phyloP scores from a whole-genome alignment of 92 coral and sea anemone species.

The Bergia sp. region DNA sequence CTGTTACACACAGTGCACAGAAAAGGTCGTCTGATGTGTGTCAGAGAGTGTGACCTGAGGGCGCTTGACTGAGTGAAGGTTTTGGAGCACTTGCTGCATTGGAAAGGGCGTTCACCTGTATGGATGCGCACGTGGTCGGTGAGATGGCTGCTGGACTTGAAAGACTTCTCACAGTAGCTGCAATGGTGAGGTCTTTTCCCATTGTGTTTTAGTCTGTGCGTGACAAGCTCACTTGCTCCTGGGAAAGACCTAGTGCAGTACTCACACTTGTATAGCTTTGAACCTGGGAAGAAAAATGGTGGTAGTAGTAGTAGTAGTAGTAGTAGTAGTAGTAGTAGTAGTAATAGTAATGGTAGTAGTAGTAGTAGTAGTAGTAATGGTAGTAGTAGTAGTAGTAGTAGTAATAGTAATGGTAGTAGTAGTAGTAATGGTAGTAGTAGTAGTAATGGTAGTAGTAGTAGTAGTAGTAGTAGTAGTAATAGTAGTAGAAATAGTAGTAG shows the following conservation, averaged over 20 bases:
- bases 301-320: background rate
- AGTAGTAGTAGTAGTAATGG: too few species aligned
- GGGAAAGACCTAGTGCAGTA: conserved; percentile 12
- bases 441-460: too few species aligned
- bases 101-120: conserved; percentile 39
- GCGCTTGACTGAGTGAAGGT: conserved; percentile 38
- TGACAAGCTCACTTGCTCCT: background rate
- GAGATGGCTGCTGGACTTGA: conserved; percentile 37
- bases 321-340: background rate
- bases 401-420: too few species aligned
- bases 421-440: too few species aligned
- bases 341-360: background rate
- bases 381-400: too few species aligned
- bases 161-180: conserved; percentile 34
- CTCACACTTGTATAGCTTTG: conserved; percentile 8
- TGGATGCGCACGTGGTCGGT: conserved; percentile 38
- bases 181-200: conserved; percentile 27
- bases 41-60: conserved; percentile 10
- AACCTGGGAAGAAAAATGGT: background rate
- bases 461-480: too few species aligned
- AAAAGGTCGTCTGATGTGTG: conserved; percentile 28
- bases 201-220: conserved; percentile 13
- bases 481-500: too few species aligned
- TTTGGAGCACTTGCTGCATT: conserved; percentile 18
- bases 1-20: conserved; percentile 35